Evolutionary conservation across 2,797 vertebrate genomes (phyloP).

Genomic region (Huso huso): DNA sequence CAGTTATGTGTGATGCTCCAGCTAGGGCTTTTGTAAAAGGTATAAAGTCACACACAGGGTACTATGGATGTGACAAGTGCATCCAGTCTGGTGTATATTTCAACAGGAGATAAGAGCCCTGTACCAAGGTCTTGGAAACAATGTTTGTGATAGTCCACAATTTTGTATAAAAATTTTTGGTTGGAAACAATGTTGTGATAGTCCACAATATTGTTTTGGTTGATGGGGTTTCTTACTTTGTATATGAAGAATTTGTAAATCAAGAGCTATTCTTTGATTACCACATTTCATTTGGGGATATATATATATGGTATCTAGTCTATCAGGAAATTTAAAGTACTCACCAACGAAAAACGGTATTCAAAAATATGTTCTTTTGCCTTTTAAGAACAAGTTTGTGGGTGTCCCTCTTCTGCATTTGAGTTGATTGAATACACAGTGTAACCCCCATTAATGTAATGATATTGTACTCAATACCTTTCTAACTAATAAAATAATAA

Average conservation of each 20-base stretch:
- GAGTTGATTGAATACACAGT: too few species aligned
- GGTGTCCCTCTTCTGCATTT: constrained; percentile 10
- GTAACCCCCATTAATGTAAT: too few species aligned
- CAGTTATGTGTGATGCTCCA: constrained; percentile 8
- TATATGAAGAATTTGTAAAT: not conserved
- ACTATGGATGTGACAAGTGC: constrained; percentile 8
- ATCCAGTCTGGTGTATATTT: not conserved
- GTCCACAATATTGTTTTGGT: not conserved
- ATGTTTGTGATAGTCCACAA: not conserved
- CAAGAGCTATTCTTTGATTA: too few species aligned
- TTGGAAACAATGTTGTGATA: not conserved
- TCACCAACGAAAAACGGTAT: not conserved
- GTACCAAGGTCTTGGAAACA: too few species aligned
- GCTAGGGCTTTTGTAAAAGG: constrained; percentile 4
- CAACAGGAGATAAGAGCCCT: not conserved
- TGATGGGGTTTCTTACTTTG: not conserved
- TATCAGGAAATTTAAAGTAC: too few species aligned
- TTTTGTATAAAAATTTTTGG: too few species aligned
- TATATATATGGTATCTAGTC: too few species aligned
- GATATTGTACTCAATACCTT: too few species aligned
- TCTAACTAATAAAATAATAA: too few species aligned
- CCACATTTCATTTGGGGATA: too few species aligned
- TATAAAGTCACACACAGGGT: constrained; percentile 2
- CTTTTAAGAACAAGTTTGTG: constrained; percentile 11
- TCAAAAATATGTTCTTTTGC: constrained; percentile 9